phyloP scores from a whole-genome alignment of 2,113 vertebrate species.

The Falcunculus frontatus region DNA sequence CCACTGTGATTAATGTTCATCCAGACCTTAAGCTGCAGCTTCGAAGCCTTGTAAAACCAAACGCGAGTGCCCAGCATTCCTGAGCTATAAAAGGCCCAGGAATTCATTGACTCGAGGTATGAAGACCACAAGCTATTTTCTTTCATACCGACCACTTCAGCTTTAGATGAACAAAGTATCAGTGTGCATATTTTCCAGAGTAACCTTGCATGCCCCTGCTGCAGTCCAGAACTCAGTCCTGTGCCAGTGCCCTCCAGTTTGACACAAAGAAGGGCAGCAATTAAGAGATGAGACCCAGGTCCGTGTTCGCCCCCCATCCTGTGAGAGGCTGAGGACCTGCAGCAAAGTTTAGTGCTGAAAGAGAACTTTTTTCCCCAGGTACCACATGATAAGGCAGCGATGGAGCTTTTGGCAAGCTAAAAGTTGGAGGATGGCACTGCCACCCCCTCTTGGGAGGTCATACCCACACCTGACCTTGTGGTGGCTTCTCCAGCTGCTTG shows the following conservation, averaged over 20 bases:
- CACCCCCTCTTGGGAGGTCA: too few species aligned
- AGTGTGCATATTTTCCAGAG: constrained; percentile 37
- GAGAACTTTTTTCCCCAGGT: fast-evolving
- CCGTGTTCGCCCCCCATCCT: fast-evolving
- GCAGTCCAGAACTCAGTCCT: background rate
- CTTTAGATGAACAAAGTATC: constrained; percentile 53
- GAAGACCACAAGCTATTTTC: constrained; percentile 53
- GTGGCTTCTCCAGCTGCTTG: background rate
- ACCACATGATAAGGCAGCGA: fast-evolving
- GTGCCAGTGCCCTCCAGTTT: background rate
- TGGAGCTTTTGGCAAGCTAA: background rate
- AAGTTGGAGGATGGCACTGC: background rate
- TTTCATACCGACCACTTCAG: constrained; percentile 29
- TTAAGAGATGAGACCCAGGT: background rate
- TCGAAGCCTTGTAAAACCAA: background rate
- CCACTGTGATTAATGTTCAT: background rate
- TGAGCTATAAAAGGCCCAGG: constrained; percentile 59
- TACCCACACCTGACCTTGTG: background rate
- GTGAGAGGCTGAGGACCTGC: background rate
- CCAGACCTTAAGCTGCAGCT: background rate
- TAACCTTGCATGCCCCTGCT: background rate
- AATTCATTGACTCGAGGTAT: constrained; percentile 57
- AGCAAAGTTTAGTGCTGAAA: background rate
- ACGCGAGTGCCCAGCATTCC: background rate
- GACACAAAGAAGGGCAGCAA: background rate